Conservation (phyloP, 2,113 vertebrate genomes). For the Gymnogyps californianus region DNA sequence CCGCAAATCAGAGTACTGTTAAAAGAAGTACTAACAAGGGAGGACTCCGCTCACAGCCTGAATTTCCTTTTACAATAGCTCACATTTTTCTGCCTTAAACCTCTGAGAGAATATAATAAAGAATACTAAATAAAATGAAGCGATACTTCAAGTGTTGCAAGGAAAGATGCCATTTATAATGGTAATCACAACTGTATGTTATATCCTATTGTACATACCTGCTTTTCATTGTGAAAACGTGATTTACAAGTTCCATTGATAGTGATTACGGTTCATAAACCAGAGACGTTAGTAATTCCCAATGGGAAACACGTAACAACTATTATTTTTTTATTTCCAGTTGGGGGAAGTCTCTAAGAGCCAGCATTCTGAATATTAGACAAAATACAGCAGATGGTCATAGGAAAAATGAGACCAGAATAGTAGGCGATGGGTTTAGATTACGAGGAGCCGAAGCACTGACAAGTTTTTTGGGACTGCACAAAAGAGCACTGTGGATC, state of each 20-base stretch:
- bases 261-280: neutral
- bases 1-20: neutral
- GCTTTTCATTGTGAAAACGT: neutral
- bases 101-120: neutral
- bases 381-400: neutral
- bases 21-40: conserved; percentile 1
- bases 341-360: neutral
- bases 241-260: neutral
- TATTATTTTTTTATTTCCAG: neutral
- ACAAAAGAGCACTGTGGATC: neutral
- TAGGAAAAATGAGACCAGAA: neutral
- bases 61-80: neutral
- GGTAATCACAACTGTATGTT: neutral
- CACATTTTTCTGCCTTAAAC: neutral
- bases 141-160: neutral
- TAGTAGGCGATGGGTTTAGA: neutral
- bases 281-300: neutral
- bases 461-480: neutral
- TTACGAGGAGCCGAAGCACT: neutral
- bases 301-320: neutral
- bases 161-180: neutral
- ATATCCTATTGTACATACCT: neutral
- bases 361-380: neutral
- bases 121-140: neutral
- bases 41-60: neutral